phyloP scores from a whole-genome alignment of 1,140 invertebrate species.

The Leptinotarsa defecta region DNA sequence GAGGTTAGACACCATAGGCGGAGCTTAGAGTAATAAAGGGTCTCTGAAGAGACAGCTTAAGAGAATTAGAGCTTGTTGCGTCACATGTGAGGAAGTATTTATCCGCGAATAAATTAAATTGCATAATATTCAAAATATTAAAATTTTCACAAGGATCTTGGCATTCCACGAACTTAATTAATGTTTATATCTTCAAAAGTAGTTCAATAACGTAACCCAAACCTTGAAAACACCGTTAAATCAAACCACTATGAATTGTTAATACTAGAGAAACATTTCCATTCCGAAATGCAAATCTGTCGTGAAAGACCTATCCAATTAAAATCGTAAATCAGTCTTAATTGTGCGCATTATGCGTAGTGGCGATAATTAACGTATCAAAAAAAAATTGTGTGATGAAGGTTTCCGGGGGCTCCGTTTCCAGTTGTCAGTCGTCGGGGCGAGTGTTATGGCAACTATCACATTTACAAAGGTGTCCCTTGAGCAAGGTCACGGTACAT shows the following conservation, averaged over 20 bases:
- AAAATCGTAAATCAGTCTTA: not conserved
- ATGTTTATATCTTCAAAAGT: not conserved
- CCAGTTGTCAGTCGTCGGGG: slow-evolving; percentile 33
- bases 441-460: slow-evolving; percentile 21
- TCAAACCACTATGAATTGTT: not conserved
- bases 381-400: not conserved
- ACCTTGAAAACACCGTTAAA: not conserved
- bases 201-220: slow-evolving; percentile 2
- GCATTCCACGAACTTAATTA: too few relatives aligned
- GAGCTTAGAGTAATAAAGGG: too few relatives aligned
- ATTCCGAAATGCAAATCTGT: too few relatives aligned
- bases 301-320: not conserved
- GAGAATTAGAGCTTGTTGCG: too few relatives aligned
- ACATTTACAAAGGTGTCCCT: slow-evolving; percentile 29
- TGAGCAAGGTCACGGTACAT: slow-evolving; percentile 46
- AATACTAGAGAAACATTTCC: too few relatives aligned
- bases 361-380: slow-evolving; percentile 4
- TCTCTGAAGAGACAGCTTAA: too few relatives aligned
- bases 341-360: not conserved
- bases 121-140: too few relatives aligned
- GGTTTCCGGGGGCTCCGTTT: slow-evolving; percentile 30
- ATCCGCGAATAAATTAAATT: too few relatives aligned
- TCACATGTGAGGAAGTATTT: too few relatives aligned
- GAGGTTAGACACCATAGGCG: too few relatives aligned
- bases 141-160: too few relatives aligned